These are phyloP conservation scores for Gymnoscopelus microlampas DNA, from an alignment of 2,797 vertebrate species.

Conservation along the genomic window DNA sequence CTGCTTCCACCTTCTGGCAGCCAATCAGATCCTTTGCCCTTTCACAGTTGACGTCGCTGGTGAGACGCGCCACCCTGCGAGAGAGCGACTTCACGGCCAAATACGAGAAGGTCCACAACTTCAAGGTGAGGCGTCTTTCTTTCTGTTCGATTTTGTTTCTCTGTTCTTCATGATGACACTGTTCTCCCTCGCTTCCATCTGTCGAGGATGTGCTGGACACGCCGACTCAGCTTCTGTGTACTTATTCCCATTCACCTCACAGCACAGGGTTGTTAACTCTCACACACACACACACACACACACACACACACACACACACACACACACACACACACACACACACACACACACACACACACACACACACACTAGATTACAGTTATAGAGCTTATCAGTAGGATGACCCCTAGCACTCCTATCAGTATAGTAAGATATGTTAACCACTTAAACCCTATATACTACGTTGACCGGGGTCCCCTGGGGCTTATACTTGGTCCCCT, in stretches of 20 bases:
- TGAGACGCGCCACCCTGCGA: conserved; percentile 96
- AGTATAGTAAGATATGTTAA: neutral
- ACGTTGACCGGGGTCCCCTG: neutral
- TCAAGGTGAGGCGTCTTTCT: conserved; percentile 91
- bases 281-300: conserved; percentile 10
- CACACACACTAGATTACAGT: conserved; percentile 13
- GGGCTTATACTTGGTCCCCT: too few relatives aligned
- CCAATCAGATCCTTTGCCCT: conserved; percentile 99
- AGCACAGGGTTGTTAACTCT: conserved; percentile 3
- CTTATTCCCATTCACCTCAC: conserved; percentile 58
- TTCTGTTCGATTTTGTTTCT: conserved; percentile 1
- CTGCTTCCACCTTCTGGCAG: conserved; percentile 91
- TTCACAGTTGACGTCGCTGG: conserved; percentile 98
- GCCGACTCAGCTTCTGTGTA: conserved; percentile 59
- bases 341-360: conserved; percentile 19
- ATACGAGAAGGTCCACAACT: conserved; percentile 99
- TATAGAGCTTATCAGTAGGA: conserved; percentile 37
- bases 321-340: conserved; percentile 28
- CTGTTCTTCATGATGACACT: neutral
- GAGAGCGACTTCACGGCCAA: conserved; percentile 94
- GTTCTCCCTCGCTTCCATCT: conserved; percentile 11
- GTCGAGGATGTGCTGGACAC: conserved; percentile 9
- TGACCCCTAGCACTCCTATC: too few relatives aligned
- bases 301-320: neutral
- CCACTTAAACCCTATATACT: neutral